phyloP scores from a whole-genome alignment of 2,888 invertebrate genomes.

The Trissonchulus sp. region DNA sequence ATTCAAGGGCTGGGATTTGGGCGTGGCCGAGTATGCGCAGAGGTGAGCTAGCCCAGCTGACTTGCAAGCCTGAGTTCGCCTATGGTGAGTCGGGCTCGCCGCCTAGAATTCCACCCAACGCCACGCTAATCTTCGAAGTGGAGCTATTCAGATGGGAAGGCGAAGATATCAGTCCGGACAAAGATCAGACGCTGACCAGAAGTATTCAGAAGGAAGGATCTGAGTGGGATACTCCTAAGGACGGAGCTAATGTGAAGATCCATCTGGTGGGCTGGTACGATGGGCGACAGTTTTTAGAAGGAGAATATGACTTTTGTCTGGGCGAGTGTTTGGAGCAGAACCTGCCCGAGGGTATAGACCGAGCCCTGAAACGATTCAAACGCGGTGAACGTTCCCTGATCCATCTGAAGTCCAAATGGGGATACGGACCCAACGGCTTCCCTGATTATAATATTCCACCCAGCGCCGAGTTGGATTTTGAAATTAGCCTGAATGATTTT shows the following conservation, averaged over 20 bases:
- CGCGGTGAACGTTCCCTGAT: conserved; percentile 67
- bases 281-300: conserved; percentile 68
- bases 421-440: conserved; percentile 69
- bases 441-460: conserved; percentile 68
- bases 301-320: conserved; percentile 71
- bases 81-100: conserved; percentile 77
- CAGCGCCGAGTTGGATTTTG: conserved; percentile 71
- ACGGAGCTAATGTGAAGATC: conserved; percentile 75
- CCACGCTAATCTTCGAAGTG: too few relatives aligned
- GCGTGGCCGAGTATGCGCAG: conserved; percentile 88
- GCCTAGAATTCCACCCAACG: too few relatives aligned
- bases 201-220: conserved; percentile 66
- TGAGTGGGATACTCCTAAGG: conserved; percentile 68
- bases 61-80: conserved; percentile 80
- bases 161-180: conserved; percentile 77
- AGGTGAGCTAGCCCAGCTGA: conserved; percentile 67
- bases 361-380: conserved; percentile 71
- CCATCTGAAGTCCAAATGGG: conserved; percentile 63
- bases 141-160: conserved; percentile 40
- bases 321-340: conserved; percentile 75
- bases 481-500: conserved; percentile 72
- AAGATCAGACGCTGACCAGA: conserved; percentile 74
- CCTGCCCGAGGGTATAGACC: conserved; percentile 74
- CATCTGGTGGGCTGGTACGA: conserved; percentile 66
- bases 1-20: conserved; percentile 91